These are phyloP conservation scores for Aplidium turbinatum DNA, from an alignment of 23 tunicate genomes.

Conservation along the genomic window DNA sequence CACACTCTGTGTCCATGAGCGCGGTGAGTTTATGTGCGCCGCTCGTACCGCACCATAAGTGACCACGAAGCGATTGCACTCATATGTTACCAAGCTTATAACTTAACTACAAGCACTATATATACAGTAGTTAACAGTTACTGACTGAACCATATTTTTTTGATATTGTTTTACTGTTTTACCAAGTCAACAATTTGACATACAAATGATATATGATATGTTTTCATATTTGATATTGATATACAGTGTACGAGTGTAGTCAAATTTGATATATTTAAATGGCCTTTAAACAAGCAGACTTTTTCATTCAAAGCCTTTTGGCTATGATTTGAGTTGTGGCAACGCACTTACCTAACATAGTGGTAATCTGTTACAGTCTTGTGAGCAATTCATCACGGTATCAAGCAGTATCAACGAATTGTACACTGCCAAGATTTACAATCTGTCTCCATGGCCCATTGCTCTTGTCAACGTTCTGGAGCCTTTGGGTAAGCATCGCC, in stretches of 20 bases:
- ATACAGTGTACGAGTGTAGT: background rate
- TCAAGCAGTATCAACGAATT: constrained; percentile 80
- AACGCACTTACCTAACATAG: too few relatives aligned
- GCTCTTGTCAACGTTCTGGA: constrained; percentile 64
- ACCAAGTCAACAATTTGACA: background rate
- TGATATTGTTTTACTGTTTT: background rate
- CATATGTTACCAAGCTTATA: too few relatives aligned
- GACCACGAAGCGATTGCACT: too few relatives aligned
- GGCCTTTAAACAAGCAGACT: too few relatives aligned
- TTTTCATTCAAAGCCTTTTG: too few relatives aligned
- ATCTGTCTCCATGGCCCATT: constrained; percentile 36
- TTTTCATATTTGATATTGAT: too few relatives aligned
- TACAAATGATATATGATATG: too few relatives aligned
- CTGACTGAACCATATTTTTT: background rate
- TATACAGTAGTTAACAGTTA: background rate
- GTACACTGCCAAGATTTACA: constrained; percentile 60
- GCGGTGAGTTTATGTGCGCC: constrained; percentile 25
- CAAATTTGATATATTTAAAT: background rate
- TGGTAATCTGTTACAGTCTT: constrained; percentile 47
- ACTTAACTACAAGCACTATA: background rate
- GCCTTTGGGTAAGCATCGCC: constrained; percentile 39
- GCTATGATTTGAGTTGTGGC: too few relatives aligned
- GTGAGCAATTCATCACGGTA: constrained; percentile 66
- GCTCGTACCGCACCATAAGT: background rate
- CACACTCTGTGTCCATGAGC: constrained; percentile 74